These are phyloP conservation scores for Ailurus styani DNA, from an alignment of 2,113 vertebrate species.

Conservation along the genomic window DNA sequence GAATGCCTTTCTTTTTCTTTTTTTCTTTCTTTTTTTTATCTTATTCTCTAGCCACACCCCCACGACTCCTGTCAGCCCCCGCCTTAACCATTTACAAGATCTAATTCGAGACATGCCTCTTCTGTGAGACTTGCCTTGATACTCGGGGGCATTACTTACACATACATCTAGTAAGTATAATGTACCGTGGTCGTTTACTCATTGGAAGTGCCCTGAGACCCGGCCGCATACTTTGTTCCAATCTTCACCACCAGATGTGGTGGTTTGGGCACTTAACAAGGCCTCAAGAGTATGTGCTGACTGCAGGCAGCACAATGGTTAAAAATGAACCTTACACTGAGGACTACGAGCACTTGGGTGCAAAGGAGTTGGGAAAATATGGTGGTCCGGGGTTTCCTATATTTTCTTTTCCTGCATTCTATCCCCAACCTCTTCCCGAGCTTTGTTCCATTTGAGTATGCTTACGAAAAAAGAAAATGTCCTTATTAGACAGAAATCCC, in stretches of 20 bases:
- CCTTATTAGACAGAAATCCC: slow-evolving; percentile 54
- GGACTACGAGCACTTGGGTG: neutral
- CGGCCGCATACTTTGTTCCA: neutral
- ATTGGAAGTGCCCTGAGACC: neutral
- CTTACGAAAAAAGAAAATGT: neutral
- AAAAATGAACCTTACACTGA: neutral
- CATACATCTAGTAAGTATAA: neutral
- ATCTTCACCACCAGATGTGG: neutral
- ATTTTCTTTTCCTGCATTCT: slow-evolving; percentile 19
- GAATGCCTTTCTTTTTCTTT: neutral
- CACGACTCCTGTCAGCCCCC: neutral
- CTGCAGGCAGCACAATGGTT: neutral
- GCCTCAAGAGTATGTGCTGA: neutral
- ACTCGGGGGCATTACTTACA: neutral
- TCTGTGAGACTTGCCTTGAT: neutral
- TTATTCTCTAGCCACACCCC: neutral
- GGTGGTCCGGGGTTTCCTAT: neutral
- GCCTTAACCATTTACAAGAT: neutral
- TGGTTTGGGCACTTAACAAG: neutral
- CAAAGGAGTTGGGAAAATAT: neutral
- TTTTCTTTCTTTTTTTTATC: no score
- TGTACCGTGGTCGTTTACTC: neutral
- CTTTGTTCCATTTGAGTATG: slow-evolving; percentile 27
- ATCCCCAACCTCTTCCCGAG: slow-evolving; percentile 21
- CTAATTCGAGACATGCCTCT: neutral